Base-by-base conservation (phyloP, 2,888 invertebrate species). In the Argyresthia albistria region DNA sequence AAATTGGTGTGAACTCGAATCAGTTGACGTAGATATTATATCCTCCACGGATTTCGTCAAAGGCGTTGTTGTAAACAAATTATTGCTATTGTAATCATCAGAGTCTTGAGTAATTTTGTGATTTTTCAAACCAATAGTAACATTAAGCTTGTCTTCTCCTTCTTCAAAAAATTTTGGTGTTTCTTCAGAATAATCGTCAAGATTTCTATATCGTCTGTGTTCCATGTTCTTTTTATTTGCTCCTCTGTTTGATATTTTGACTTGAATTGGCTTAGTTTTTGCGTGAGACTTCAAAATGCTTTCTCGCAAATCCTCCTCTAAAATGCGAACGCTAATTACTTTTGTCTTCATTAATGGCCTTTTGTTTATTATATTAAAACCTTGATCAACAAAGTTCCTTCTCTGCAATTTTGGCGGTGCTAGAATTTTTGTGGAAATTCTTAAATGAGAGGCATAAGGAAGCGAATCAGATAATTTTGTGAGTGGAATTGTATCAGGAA, bases 271-370 rank as follows among this genome's bases (percentile, higher is more conserved):
- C 45, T 62, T 53, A 3, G 69, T 70, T 60, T 65, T 56, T 14
- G 76, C 68, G 58, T 80, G 81, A 7, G 60, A 61, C 59, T 70
- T 73, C 52, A 78, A 55, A 52, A 80, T 81, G 25, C 65, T 64
- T 58, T 58, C 67, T 64, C 80, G 68, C 42, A 73, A 49, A 56
- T 76, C 72, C 35, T 76, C 65, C 60, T 78, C 67, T 52, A 81
- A 50, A 58, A 82, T 76, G 67, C 83, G 63, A 0, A 87, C 69
- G 61, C 84, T 86, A 50, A 63, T 79, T 64, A 25, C 71, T 72
- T 47, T 49, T 14, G 12, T 12, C 12, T 36, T 49, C 35, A 14
- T 49, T 11, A 46, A 59, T 57, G 6, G 57, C 25, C 51, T 48
- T 65, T 59, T 48, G 71, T 61, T 66, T 76, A 43, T 35, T 39